Conservation (phyloP, 2,797 vertebrate species). For the Galagoides demidoff region DNA sequence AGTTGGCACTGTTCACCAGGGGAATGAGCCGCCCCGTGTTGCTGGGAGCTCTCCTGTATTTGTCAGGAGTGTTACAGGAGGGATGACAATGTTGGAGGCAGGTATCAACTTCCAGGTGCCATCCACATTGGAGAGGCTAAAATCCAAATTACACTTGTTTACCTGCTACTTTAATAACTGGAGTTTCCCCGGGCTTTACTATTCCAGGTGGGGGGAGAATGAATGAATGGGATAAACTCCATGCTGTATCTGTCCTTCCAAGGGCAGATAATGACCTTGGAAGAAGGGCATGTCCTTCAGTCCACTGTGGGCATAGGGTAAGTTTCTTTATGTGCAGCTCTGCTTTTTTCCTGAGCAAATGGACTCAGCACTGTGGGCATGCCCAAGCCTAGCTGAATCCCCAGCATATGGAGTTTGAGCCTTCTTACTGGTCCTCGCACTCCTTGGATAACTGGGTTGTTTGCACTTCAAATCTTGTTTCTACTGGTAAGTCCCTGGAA, state of each 20-base stretch:
- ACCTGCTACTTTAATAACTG: conserved; percentile 10
- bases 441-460: background rate
- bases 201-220: background rate
- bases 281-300: background rate
- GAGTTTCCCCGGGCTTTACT: background rate
- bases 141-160: conserved; percentile 4
- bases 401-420: background rate
- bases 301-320: background rate
- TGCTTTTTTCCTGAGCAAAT: background rate
- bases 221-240: rapidly evolving
- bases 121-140: background rate
- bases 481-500: background rate
- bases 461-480: conserved; percentile 42
- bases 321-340: background rate
- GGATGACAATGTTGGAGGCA: background rate
- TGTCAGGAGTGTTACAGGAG: conserved; percentile 2
- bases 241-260: background rate
- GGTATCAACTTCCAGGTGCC: conserved; percentile 16
- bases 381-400: background rate
- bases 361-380: background rate
- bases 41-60: background rate
- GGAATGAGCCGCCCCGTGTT: background rate
- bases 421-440: background rate
- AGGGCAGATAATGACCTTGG: conserved; percentile 5
- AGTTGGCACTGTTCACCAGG: conserved; percentile 34